phyloP scores from a whole-genome alignment of 2,113 vertebrate genomes.

The Xyrauchen texanus region DNA sequence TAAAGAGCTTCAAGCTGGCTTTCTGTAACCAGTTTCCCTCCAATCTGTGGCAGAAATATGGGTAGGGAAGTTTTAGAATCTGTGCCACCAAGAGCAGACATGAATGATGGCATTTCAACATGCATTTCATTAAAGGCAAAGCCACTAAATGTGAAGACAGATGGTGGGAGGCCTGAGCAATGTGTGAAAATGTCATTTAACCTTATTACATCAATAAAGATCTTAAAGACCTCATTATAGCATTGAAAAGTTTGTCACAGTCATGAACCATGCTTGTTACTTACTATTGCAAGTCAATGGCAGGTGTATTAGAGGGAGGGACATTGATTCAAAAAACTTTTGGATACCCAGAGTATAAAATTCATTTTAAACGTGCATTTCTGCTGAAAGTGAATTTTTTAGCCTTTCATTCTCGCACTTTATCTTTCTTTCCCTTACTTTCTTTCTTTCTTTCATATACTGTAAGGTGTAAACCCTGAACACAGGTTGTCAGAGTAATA shows the following conservation, averaged over 20 bases:
- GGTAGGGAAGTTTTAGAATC: conserved; percentile 21
- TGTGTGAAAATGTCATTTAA: conserved; percentile 42
- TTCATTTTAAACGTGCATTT: too few species aligned
- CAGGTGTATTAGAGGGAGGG: too few species aligned
- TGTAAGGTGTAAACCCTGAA: background rate
- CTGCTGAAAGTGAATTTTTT: too few species aligned
- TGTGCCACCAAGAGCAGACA: background rate
- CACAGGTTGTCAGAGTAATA: conserved; percentile 2
- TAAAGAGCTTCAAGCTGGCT: conserved; percentile 30
- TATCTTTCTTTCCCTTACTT: too few species aligned
- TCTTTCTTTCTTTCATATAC: too few species aligned
- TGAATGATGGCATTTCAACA: conserved; percentile 34
- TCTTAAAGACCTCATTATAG: too few species aligned
- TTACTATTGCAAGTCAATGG: too few species aligned
- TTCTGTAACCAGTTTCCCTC: conserved; percentile 6
- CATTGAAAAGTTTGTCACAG: too few species aligned
- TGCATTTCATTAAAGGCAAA: conserved; percentile 48
- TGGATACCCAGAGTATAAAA: too few species aligned
- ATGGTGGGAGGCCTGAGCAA: conserved; percentile 44
- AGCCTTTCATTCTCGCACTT: too few species aligned
- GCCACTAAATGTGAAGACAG: conserved; percentile 56
- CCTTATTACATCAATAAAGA: background rate
- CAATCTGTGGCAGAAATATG: conserved; percentile 42
- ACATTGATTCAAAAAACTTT: too few species aligned
- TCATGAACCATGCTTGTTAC: too few species aligned